A percentile compares a stretch with the other conserved stretches of the same genome.
phyloP scores from a whole-genome alignment of 1,140 invertebrate genomes.

The Drosophila simulans region DNA sequence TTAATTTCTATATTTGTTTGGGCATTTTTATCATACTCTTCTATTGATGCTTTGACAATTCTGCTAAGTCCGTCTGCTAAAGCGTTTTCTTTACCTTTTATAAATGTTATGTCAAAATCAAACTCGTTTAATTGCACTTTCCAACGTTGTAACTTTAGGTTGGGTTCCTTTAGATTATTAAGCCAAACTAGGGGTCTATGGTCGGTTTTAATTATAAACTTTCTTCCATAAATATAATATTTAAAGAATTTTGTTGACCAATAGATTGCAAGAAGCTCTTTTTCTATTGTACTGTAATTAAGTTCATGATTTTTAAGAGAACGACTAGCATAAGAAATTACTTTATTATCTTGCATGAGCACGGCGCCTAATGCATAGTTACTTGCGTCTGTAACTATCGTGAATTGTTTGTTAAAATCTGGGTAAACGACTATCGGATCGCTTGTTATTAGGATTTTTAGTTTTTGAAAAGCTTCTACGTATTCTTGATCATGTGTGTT shows the following conservation, averaged over 20 bases:
- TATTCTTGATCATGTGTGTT: slow-evolving; percentile 2
- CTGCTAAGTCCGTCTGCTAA: no score
- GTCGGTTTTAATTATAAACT: slow-evolving; percentile 11
- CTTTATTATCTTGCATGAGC: slow-evolving; percentile 10
- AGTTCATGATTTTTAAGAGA: slow-evolving; percentile 1
- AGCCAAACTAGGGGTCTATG: slow-evolving; percentile 23
- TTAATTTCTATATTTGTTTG: no score
- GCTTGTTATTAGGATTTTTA: slow-evolving; percentile 3
- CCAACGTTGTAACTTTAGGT: slow-evolving; percentile 25
- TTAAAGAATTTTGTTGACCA: slow-evolving; percentile 14
- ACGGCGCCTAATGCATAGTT: slow-evolving; percentile 30
- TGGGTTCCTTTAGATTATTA: slow-evolving; percentile 29
- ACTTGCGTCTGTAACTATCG: slow-evolving; percentile 24
- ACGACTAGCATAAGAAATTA: not conserved
- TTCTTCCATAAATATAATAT: slow-evolving; percentile 22
- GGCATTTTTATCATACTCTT: no score
- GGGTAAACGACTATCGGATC: slow-evolving; percentile 5
- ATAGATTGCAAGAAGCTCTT: no score
- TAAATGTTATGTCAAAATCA: slow-evolving; percentile 24
- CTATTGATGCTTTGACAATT: no score
- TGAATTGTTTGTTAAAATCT: slow-evolving; percentile 30
- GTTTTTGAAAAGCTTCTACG: slow-evolving; percentile 9
- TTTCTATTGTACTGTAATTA: slow-evolving; percentile 19
- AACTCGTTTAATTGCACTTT: slow-evolving; percentile 25
- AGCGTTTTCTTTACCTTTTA: no score